Conservation (phyloP, 2,888 invertebrate species). For the Thysanoteuthis rhombus region DNA sequence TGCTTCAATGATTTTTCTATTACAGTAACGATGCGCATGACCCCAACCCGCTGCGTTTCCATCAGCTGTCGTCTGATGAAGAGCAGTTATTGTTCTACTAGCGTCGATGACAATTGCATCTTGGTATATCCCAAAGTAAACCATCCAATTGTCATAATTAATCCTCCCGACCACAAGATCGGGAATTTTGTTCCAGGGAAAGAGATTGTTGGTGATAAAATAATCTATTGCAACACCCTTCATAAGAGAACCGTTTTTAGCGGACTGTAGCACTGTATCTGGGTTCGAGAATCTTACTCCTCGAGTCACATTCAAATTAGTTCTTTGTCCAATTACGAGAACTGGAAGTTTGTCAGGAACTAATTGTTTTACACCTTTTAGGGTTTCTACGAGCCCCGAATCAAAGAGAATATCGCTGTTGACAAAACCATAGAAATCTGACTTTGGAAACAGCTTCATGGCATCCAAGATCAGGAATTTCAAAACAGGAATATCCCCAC, state of each 20-base stretch:
- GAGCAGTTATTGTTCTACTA: background rate
- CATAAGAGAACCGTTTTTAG: conserved; percentile 1
- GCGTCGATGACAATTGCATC: background rate
- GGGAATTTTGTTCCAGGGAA: background rate
- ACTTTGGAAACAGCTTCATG: background rate
- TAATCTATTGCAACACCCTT: background rate
- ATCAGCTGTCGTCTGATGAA: conserved; percentile 20
- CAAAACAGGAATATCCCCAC: background rate
- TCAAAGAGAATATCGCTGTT: conserved; percentile 21
- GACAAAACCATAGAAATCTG: conserved; percentile 13
- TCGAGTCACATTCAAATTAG: background rate
- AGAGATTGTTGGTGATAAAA: background rate
- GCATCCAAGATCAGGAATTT: conserved; percentile 1
- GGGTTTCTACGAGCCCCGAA: background rate
- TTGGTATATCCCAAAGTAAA: background rate
- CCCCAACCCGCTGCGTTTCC: background rate
- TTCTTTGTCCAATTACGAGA: background rate
- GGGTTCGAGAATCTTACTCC: background rate
- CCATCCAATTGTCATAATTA: conserved; percentile 20
- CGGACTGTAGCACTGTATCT: background rate
- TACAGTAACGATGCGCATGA: background rate
- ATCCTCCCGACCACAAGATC: background rate
- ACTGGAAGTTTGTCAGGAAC: background rate
- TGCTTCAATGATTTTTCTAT: background rate
- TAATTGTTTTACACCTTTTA: background rate